A percentile compares a stretch with the other conserved stretches of the same genome.
Evolutionary conservation across 2,888 invertebrate species (phyloP).

Genomic region (Erannis defoliaria): DNA sequence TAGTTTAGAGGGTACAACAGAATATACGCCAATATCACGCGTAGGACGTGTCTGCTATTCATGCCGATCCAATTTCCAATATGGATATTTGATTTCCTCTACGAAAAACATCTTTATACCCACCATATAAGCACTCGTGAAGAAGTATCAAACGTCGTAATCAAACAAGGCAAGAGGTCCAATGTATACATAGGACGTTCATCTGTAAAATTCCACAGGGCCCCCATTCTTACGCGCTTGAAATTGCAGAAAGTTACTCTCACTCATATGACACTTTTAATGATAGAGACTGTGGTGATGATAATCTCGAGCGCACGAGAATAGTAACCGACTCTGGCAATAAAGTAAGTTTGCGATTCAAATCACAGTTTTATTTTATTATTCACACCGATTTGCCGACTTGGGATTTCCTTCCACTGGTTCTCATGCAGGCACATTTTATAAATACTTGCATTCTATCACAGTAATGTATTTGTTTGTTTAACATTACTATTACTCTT

Average conservation of each 20-base stretch:
- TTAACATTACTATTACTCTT: too few species aligned
- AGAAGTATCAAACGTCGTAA: conserved; percentile 37
- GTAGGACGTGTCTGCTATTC: background rate
- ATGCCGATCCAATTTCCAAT: conserved; percentile 11
- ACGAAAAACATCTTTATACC: conserved; percentile 1
- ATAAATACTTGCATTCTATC: conserved; percentile 37
- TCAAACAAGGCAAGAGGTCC: conserved; percentile 29
- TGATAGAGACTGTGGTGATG: too few species aligned
- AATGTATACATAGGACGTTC: conserved; percentile 42
- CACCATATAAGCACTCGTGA: conserved; percentile 7
- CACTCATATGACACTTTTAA: background rate
- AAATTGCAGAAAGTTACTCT: background rate
- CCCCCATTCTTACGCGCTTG: background rate
- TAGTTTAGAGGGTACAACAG: too few species aligned
- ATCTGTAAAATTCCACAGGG: conserved; percentile 48
- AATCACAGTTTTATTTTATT: conserved; percentile 50
- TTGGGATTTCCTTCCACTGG: conserved; percentile 49
- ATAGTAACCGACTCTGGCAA: conserved; percentile 33
- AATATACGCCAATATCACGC: too few species aligned
- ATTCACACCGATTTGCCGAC: conserved; percentile 44
- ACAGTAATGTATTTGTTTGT: background rate
- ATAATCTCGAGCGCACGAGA: conserved; percentile 1
- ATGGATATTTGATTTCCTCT: conserved; percentile 20
- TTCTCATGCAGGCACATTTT: conserved; percentile 33
- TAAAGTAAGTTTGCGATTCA: conserved; percentile 50